Evolutionary conservation across 2,888 invertebrate genomes (phyloP).

Genomic region (Lochmaea capreae): DNA sequence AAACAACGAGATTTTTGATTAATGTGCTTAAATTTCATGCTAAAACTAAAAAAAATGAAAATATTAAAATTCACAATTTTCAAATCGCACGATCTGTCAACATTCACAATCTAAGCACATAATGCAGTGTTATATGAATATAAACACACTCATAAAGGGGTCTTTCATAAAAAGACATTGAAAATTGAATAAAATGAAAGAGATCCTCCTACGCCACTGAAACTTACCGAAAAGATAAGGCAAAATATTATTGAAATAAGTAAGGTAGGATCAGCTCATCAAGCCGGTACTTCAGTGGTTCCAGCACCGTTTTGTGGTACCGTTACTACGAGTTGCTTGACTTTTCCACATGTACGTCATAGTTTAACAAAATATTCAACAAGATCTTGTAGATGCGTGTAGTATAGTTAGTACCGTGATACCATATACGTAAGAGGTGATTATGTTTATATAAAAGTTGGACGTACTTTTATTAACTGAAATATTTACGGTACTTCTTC

Average conservation of each 20-base stretch:
- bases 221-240: slow-evolving; percentile 26
- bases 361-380: slow-evolving; percentile 28
- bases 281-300: slow-evolving; percentile 42
- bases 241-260: slow-evolving; percentile 27
- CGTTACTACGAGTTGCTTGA: slow-evolving; percentile 45
- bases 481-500: not conserved
- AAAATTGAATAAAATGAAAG: no score
- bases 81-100: no score
- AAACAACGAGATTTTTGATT: not conserved
- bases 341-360: slow-evolving; percentile 35
- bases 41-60: no score
- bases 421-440: not conserved
- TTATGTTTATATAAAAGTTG: not conserved
- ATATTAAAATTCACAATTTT: no score
- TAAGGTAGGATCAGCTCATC: slow-evolving; percentile 30
- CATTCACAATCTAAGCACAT: no score
- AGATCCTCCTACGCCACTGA: slow-evolving; percentile 24
- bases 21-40: no score
- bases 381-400: slow-evolving; percentile 12
- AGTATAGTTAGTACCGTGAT: slow-evolving; percentile 1
- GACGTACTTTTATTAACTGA: not conserved
- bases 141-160: no score
- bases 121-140: no score
- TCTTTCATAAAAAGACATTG: no score
- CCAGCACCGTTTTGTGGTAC: slow-evolving; percentile 49